Percentiles rank a stretch among this genome's conserved stretches.
These are phyloP conservation scores for Artemisiospiza belli DNA, from an alignment of 2,113 vertebrate species.

Conservation along the genomic window DNA sequence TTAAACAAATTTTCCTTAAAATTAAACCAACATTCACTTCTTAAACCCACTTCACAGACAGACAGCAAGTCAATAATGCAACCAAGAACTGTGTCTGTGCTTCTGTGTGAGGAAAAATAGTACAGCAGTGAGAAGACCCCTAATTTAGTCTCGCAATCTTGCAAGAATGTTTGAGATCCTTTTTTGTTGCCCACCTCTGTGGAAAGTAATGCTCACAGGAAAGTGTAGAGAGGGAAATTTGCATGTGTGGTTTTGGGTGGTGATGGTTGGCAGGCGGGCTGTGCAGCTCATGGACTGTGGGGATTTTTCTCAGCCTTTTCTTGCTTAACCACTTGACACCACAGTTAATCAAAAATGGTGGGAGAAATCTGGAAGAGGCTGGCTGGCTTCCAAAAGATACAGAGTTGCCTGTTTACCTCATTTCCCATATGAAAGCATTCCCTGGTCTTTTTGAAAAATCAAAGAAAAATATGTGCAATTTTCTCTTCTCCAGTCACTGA, in stretches of 20 bases:
- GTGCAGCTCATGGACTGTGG: fast-evolving
- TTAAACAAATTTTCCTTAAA: not conserved
- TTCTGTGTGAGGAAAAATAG: not conserved
- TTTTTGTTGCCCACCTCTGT: not conserved
- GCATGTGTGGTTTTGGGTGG: not conserved
- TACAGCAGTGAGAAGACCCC: not conserved
- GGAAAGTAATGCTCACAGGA: not conserved
- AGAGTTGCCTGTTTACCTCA: not conserved
- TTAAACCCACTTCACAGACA: not conserved
- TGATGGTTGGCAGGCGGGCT: not conserved
- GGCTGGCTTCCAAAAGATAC: fast-evolving
- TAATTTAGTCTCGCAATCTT: fast-evolving
- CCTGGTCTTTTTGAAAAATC: not conserved
- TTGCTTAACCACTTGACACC: not conserved
- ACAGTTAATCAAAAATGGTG: not conserved
- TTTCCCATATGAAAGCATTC: not conserved
- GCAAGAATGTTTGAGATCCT: not conserved
- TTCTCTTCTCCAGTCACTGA: not conserved
- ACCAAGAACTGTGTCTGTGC: fast-evolving
- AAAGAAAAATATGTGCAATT: not conserved
- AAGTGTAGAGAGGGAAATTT: not conserved
- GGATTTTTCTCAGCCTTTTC: not conserved
- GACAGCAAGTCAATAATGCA: not conserved
- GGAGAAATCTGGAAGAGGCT: not conserved
- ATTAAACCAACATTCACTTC: not conserved